Conservation (phyloP, 2,797 vertebrate species). For the Iguana delicatissima region DNA sequence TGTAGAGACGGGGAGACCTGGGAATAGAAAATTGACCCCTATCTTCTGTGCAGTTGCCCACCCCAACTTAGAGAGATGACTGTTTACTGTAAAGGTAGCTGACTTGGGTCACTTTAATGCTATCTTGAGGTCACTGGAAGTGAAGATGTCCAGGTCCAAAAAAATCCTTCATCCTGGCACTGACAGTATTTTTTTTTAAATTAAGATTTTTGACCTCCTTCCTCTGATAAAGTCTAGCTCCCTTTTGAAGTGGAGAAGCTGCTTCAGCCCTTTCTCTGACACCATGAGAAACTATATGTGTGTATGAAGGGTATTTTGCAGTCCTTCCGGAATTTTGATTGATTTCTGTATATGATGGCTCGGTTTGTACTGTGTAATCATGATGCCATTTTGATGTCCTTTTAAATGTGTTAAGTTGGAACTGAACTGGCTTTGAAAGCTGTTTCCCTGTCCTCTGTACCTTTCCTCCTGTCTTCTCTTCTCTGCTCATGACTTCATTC, state of each 20-base stretch:
- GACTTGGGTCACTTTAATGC: constrained; percentile 14
- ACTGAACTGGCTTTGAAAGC: constrained; percentile 28
- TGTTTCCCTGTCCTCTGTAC: background rate
- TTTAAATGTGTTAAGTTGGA: constrained; percentile 24
- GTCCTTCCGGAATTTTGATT: constrained; percentile 1
- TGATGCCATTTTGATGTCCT: constrained; percentile 18
- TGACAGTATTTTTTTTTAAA: constrained; percentile 19
- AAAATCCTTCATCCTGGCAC: constrained; percentile 1
- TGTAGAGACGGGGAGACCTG: too few relatives aligned
- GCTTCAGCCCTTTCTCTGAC: constrained; percentile 10
- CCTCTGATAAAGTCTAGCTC: background rate
- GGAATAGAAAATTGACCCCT: too few relatives aligned
- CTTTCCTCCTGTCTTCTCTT: background rate
- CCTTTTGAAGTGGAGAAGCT: constrained; percentile 1
- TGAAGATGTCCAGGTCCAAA: constrained; percentile 21
- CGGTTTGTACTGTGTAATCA: constrained; percentile 27
- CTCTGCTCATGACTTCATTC: background rate
- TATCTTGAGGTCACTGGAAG: background rate
- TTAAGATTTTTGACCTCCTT: background rate
- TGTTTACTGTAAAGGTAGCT: constrained; percentile 20
- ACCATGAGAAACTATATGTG: background rate
- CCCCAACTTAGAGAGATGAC: background rate
- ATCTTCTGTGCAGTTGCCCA: too few relatives aligned
- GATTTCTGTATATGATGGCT: background rate
- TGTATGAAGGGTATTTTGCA: constrained; percentile 22